A percentile compares a stretch with the other conserved stretches of the same genome.
Evolutionary conservation across 2,888 invertebrate genomes (phyloP).

Genomic region (Hirtodrosophila cameraria): DNA sequence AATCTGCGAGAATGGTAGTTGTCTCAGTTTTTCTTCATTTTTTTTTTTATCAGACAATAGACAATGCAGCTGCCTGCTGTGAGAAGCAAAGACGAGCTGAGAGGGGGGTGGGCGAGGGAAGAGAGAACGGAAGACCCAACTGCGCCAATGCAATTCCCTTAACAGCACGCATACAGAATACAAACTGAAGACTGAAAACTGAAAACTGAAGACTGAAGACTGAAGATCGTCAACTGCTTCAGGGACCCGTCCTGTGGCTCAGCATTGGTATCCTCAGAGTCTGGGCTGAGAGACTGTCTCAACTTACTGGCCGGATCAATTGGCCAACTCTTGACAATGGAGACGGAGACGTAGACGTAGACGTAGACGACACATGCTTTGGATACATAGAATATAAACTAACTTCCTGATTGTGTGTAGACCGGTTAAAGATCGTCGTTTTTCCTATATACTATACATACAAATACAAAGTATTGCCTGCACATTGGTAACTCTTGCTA

Average conservation of each 20-base stretch:
- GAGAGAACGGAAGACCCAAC: constrained; percentile 15
- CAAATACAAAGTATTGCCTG: background rate
- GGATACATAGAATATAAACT: constrained; percentile 62
- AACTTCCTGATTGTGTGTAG: constrained; percentile 74
- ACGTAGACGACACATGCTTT: constrained; percentile 62
- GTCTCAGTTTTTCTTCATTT: too few species aligned
- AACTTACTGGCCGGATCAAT: constrained; percentile 60
- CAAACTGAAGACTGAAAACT: constrained; percentile 2
- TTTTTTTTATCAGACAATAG: constrained; percentile 43
- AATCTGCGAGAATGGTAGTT: constrained; percentile 43
- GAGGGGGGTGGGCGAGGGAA: background rate
- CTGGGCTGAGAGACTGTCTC: constrained; percentile 55
- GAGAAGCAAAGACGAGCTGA: background rate
- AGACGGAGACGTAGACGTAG: constrained; percentile 25
- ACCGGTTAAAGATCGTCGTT: constrained; percentile 30
- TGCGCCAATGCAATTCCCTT: constrained; percentile 51
- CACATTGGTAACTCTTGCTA: background rate
- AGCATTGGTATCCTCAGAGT: constrained; percentile 24
- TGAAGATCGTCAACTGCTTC: constrained; percentile 38
- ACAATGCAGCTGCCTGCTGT: constrained; percentile 39
- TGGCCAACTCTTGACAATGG: constrained; percentile 30
- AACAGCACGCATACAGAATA: constrained; percentile 45
- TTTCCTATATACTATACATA: constrained; percentile 14
- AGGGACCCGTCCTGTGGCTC: constrained; percentile 26
- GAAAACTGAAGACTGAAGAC: constrained; percentile 1